These are phyloP conservation scores for Trisateles emortualis DNA, from an alignment of 2,888 invertebrate species.

Conservation along the genomic window DNA sequence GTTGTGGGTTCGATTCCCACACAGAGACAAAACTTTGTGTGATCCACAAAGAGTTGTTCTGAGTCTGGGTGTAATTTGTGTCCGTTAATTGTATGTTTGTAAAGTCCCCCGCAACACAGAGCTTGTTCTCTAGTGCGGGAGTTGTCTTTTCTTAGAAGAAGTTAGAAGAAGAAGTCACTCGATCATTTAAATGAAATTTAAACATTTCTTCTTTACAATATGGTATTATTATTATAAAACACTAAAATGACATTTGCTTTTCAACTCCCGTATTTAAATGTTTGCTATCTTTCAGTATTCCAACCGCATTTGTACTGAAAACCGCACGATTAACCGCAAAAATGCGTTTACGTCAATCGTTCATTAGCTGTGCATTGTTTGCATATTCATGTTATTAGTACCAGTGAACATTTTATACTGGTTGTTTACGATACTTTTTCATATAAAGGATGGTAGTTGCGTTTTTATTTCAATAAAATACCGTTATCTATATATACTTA, in stretches of 20 bases:
- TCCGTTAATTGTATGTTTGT: too few species aligned
- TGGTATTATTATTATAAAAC: background rate
- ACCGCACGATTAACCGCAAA: slow-evolving; percentile 31
- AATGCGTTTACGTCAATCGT: slow-evolving; percentile 21
- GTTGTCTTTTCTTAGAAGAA: too few species aligned
- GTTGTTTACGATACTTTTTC: background rate
- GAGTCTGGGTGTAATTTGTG: too few species aligned
- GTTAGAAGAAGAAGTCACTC: too few species aligned
- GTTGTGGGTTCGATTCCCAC: too few species aligned
- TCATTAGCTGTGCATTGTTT: slow-evolving; percentile 23
- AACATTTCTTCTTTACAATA: background rate
- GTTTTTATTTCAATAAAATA: background rate
- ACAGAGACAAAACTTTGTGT: too few species aligned
- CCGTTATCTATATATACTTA: background rate
- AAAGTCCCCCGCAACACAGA: too few species aligned
- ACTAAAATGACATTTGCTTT: background rate
- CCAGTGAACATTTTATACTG: slow-evolving; percentile 11
- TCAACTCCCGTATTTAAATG: background rate
- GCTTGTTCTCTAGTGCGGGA: too few species aligned
- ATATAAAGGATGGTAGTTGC: background rate
- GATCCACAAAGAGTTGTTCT: too few species aligned
- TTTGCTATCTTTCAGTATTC: slow-evolving; percentile 21
- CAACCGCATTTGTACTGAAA: slow-evolving; percentile 32
- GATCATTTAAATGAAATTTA: too few species aligned
- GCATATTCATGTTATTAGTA: slow-evolving; percentile 15